Evolutionary conservation across 1,140 invertebrate genomes (phyloP), one percentile per base, ranked within the genome.

Genomic region (Leptinotarsa undecemlineata): DNA sequence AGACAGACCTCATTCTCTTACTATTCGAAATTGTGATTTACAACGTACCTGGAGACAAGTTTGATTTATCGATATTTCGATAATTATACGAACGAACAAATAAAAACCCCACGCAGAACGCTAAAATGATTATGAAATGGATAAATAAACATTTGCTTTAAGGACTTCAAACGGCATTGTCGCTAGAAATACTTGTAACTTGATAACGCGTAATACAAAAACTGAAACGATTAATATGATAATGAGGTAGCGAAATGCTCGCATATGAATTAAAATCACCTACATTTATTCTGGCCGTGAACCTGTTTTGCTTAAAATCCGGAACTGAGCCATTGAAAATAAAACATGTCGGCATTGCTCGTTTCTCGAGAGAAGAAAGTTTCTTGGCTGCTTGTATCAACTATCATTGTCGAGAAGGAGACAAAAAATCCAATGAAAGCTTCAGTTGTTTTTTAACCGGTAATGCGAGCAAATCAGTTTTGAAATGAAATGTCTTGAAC

Each of bases 201-300:
- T 0, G 51, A 57, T 57, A 19, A 47, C 66, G 66, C 23, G 66
- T 42, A 42, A 19, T 68, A 68, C 66, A 68, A 47, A 68, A 68
- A 68, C 23, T 68, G 23, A 42, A 68, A 19, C 66, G 66, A 68
- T 68, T 68, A 68, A 33, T 68, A 68, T 68, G 66, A 47, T 68
- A 68, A 68, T 68, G 66, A 68, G 23, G 23, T 68, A 68, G 42
- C 66, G 42, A n/a, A 68, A 68, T 26, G 66, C 42, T 68, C 66
- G 66, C 66, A 68, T 68, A 68, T 68, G 66, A 68, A 68, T 68
- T 68, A 42, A 68, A 68, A 68, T 68, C 19, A 47, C 66, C 66
- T 68, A 68, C 33, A 68, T 68, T 42, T 64, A 68, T 26, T 68
- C 23, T 68, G 66, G n/a, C 66, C 66, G 19, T 68, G 66, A 68